Percentiles rank a stretch among this genome's conserved stretches.
Evolutionary conservation across 2,113 vertebrate species (phyloP).

Genomic region (Lepidothrix coronata): DNA sequence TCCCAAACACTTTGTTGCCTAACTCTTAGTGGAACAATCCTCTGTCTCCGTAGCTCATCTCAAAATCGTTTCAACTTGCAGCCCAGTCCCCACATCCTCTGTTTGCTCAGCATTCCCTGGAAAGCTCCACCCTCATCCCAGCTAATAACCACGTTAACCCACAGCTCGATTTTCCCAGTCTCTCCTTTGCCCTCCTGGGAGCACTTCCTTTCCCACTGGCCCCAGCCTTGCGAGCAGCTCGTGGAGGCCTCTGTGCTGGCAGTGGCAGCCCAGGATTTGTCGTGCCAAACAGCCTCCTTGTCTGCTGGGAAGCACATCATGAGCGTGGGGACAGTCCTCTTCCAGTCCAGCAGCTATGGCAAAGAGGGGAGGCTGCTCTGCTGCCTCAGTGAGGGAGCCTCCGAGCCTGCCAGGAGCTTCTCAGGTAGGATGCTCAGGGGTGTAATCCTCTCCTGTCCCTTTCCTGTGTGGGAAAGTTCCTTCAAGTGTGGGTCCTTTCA

Average conservation of each 20-base stretch:
- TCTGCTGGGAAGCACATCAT: conserved; percentile 65
- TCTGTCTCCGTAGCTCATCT: neutral
- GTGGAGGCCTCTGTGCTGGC: neutral
- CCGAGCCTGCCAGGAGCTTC: neutral
- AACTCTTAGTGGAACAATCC: neutral
- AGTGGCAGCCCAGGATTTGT: neutral
- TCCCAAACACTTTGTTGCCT: conserved; percentile 36
- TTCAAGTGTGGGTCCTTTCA: neutral
- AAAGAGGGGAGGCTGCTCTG: conserved; percentile 72
- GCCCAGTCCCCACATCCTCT: conserved; percentile 8
- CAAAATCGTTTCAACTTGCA: conserved; percentile 15
- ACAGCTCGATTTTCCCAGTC: neutral
- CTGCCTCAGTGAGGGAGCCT: conserved; percentile 51
- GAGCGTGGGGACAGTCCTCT: conserved; percentile 78
- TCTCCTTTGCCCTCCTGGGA: neutral
- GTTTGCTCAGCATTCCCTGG: neutral
- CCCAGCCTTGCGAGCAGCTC: neutral
- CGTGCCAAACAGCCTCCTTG: neutral
- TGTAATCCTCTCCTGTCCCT: neutral
- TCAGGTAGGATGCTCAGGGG: conserved; percentile 55
- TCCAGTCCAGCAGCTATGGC: conserved; percentile 81
- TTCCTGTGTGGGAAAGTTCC: neutral
- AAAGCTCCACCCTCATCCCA: conserved; percentile 52
- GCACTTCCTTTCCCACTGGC: neutral
- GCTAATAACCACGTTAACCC: neutral